Evolutionary conservation across 2,797 vertebrate genomes (phyloP).

Genomic region (Lepilemur ruficaudatus): DNA sequence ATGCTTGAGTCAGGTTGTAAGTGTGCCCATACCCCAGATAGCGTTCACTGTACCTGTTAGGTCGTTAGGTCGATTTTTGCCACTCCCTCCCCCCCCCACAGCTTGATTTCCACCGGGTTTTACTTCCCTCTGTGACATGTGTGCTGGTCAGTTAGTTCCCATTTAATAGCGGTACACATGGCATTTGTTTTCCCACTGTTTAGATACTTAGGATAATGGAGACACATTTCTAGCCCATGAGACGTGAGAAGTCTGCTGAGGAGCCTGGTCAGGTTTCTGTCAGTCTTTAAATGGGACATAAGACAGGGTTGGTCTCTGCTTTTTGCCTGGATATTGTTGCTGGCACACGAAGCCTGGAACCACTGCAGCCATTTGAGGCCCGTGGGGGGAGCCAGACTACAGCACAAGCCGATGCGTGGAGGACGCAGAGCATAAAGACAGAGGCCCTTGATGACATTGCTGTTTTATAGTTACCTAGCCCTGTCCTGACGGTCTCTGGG

Average conservation of each 20-base stretch:
- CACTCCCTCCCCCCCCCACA: too few species aligned
- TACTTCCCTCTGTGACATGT: too few species aligned
- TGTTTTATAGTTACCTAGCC: neutral
- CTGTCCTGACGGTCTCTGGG: neutral
- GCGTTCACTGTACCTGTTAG: too few species aligned
- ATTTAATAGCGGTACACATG: too few species aligned
- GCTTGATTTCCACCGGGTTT: too few species aligned
- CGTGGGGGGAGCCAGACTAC: neutral
- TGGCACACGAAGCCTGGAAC: neutral
- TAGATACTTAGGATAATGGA: too few species aligned
- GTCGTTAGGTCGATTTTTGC: too few species aligned
- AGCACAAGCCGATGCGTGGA: neutral
- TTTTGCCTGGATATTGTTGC: neutral
- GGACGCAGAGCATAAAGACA: neutral
- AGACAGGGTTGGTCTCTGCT: neutral
- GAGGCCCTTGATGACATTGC: neutral
- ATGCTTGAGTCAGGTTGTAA: too few species aligned
- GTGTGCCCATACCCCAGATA: too few species aligned
- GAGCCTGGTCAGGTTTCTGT: neutral
- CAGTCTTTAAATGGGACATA: neutral
- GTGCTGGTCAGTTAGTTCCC: too few species aligned
- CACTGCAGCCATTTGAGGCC: neutral
- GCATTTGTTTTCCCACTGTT: too few species aligned
- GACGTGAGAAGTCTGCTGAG: neutral
- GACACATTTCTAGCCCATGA: neutral